These are phyloP conservation scores for Gyrodactylus salaris DNA, from an alignment of 1,140 invertebrate species.

Conservation along the genomic window DNA sequence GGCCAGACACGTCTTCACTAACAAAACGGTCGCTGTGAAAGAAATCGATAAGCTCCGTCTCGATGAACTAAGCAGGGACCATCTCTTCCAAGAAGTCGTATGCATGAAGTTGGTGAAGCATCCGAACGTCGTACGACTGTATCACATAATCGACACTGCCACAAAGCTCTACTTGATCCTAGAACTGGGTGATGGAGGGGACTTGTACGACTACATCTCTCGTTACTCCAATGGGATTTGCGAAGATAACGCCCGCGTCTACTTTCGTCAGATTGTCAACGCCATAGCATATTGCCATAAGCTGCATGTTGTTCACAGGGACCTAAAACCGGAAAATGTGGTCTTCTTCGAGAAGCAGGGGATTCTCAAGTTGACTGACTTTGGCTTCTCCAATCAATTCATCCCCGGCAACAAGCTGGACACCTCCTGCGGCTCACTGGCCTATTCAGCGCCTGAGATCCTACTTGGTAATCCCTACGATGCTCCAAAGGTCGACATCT, in stretches of 20 bases:
- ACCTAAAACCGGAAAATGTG: conserved; percentile 92
- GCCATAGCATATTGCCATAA: conserved; percentile 92
- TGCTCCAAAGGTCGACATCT: conserved; percentile 37
- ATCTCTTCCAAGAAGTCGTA: conserved; percentile 67
- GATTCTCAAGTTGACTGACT: conserved; percentile 88
- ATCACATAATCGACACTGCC: conserved; percentile 89
- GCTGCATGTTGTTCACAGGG: conserved; percentile 58
- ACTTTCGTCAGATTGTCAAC: conserved; percentile 65
- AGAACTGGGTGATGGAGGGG: conserved; percentile 85
- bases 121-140: conserved; percentile 75
- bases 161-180: conserved; percentile 38
- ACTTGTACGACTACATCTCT: conserved; percentile 97
- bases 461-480: conserved; percentile 43
- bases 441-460: conserved; percentile 96
- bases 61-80: conserved; percentile 68
- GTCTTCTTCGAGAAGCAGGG: conserved; percentile 89
- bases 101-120: conserved; percentile 98
- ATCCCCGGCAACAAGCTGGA: conserved; percentile 79
- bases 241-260: conserved; percentile 43
- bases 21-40: conserved; percentile 57
- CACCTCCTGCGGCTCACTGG: conserved; percentile 90
- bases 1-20: conserved; percentile 86
- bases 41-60: conserved; percentile 90
- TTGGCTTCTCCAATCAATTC: conserved; percentile 79
- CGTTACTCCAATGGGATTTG: conserved; percentile 36